Percentiles rank a stretch among this genome's conserved stretches.
Conservation (phyloP, 2,797 vertebrate genomes). For the Halcyon leucocephala region DNA sequence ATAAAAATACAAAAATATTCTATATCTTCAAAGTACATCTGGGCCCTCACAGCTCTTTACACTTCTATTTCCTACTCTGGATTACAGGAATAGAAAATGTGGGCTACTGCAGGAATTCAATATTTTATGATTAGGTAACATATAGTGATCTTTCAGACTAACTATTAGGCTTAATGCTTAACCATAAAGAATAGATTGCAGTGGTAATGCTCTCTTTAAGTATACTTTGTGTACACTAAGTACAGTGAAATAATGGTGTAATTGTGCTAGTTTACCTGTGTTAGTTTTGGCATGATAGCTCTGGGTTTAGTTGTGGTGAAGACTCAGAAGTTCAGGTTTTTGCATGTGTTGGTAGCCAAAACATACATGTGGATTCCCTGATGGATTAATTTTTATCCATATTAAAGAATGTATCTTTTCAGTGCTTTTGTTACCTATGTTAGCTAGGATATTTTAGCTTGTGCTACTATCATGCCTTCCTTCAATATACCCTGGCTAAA, state of each 20-base stretch:
- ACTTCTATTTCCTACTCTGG: not conserved
- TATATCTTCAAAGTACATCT: not conserved
- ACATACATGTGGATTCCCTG: accelerated
- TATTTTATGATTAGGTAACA: not conserved
- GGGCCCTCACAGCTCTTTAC: not conserved
- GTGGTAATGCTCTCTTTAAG: not conserved
- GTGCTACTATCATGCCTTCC: not conserved
- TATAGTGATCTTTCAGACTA: not conserved
- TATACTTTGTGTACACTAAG: not conserved
- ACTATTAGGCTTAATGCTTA: not conserved
- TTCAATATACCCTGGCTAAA: not conserved
- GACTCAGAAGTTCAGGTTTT: not conserved
- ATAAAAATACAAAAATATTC: not conserved
- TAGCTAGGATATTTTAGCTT: not conserved
- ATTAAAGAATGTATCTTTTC: not conserved
- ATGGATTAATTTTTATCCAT: not conserved
- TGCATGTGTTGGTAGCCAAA: not conserved
- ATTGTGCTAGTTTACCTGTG: not conserved
- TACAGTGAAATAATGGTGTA: not conserved
- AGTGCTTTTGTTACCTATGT: not conserved
- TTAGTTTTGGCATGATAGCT: not conserved
- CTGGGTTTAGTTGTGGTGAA: not conserved
- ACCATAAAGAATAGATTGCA: not conserved
- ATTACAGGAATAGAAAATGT: not conserved
- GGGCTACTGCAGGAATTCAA: not conserved